These are phyloP conservation scores for Hydractinia symbiolongicarpus DNA, from an alignment of 30 jellyfish, hydroid and myxozoan species.

Conservation along the genomic window DNA sequence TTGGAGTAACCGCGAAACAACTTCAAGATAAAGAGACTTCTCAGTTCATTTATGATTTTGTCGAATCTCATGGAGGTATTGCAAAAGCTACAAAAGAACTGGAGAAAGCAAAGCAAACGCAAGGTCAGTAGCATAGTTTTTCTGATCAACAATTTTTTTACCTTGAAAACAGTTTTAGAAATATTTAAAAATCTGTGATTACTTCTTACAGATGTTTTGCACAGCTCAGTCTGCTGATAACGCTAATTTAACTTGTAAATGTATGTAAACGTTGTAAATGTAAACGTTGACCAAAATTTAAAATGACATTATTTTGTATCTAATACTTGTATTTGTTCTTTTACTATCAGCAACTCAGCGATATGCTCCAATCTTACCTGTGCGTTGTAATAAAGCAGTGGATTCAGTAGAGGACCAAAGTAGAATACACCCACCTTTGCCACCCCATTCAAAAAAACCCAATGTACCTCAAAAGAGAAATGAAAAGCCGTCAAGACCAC, in stretches of 20 bases:
- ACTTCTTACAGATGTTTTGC: too few species aligned
- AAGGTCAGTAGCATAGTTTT: not conserved
- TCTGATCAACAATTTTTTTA: not conserved
- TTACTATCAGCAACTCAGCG: conserved; percentile 15
- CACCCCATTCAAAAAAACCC: not conserved
- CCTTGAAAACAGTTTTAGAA: too few species aligned
- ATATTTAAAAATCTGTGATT: too few species aligned
- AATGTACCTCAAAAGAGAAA: conserved; percentile 55
- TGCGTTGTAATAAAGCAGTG: too few species aligned
- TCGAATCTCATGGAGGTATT: conserved; percentile 95
- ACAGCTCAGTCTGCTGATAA: too few species aligned
- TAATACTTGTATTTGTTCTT: too few species aligned
- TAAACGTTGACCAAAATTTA: too few species aligned
- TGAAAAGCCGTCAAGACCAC: conserved; percentile 72
- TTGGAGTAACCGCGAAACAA: conserved; percentile 82
- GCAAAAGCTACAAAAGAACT: conserved; percentile 80
- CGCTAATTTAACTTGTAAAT: too few species aligned
- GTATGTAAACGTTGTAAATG: too few species aligned
- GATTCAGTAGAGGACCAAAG: too few species aligned
- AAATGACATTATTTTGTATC: too few species aligned
- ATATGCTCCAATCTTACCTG: conserved; percentile 60
- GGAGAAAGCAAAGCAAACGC: conserved; percentile 32
- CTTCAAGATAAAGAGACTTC: conserved; percentile 87
- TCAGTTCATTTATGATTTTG: conserved; percentile 78
- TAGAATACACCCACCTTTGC: conserved; percentile 56